Base-by-base conservation (phyloP, 2,113 vertebrate species). In the Mustela lutreola region DNA sequence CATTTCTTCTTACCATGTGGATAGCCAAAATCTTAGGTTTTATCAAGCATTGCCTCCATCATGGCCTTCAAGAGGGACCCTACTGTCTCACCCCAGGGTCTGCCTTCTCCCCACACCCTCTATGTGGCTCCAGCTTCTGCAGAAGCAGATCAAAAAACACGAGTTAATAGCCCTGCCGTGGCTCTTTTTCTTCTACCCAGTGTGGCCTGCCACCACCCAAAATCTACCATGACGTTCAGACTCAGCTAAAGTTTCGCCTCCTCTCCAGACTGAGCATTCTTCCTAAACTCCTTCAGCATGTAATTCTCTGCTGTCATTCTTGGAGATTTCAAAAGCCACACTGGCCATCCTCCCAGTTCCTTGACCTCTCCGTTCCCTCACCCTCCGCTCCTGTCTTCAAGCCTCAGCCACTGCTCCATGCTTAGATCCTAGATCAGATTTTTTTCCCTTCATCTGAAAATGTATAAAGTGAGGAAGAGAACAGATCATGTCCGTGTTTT, bases 381-480 rank as follows among this genome's bases (percentile, higher is more conserved):
- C 19, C 42, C 56, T 50, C 81, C 16, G 39, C 50, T 65, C 39
- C 70, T 36, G 5, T 62, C 63, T 26, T 62, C 39, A 71, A 0
- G 26, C 39, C 63, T n/a, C 65, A 89, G 33, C 62, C 62, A 83
- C 26, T 18, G 36, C 33, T 62, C 81, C 10, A 15, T 58, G 62
- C 5, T 56, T 76, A 50, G 73, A 58, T 65, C 9, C 36, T 56
- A 82, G n/a, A 79, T 86, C 11, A 26, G n/a, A 7, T 26, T 42
- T 71, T 39, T 28, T 21, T 83, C n/a, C 71, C 71, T 22, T 22
- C 81, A 81, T 73, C 58, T 71, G 21, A 85, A 96, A 91, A 78
- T 91, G 58, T 22, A 82, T 39, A 90, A 94, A 86, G 73, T 89
- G 18, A 85, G 45, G 53, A 91, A 89, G 78, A 91, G 82, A 56